phyloP scores from a whole-genome alignment of 1,140 invertebrate species.

The Leptopilina boulardi region DNA sequence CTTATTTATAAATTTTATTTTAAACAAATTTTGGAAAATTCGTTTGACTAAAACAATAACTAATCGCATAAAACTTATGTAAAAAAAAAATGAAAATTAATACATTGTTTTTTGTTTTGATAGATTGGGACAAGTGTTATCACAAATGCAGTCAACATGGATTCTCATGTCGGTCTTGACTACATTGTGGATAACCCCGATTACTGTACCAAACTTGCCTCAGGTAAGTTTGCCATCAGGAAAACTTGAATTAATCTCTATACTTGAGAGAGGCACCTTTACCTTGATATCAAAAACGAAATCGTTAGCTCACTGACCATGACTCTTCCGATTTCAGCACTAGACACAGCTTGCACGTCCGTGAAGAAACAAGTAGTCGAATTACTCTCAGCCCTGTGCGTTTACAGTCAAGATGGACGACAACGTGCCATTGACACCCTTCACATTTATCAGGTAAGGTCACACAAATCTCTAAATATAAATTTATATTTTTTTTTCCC shows the following conservation, averaged over 20 bases:
- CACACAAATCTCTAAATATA: background rate
- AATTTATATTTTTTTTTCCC: background rate
- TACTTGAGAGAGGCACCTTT: conserved; percentile 5
- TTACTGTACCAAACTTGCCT: conserved; percentile 93
- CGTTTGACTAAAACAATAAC: no score
- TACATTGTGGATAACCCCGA: conserved; percentile 95
- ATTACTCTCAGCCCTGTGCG: conserved; percentile 91
- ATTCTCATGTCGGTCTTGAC: conserved; percentile 92
- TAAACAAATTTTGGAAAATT: no score
- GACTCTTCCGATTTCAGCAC: conserved; percentile 78
- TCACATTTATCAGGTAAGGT: conserved; percentile 89
- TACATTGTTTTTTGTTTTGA: background rate
- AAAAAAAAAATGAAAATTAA: conserved; percentile 18
- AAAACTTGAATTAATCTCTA: conserved; percentile 41
- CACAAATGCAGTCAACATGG: conserved; percentile 80
- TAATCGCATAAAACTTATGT: conserved; percentile 32
- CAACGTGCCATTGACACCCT: conserved; percentile 89
- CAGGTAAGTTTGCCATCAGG: conserved; percentile 76
- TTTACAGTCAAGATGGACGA: conserved; percentile 91
- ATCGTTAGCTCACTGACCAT: conserved; percentile 51
- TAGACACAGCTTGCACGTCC: conserved; percentile 89
- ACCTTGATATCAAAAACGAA: conserved; percentile 27
- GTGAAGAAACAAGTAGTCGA: conserved; percentile 96
- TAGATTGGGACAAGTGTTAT: conserved; percentile 50
- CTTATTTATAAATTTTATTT: no score